Conservation (phyloP, 2,888 invertebrate species). For the Diloba caeruleocephala region DNA sequence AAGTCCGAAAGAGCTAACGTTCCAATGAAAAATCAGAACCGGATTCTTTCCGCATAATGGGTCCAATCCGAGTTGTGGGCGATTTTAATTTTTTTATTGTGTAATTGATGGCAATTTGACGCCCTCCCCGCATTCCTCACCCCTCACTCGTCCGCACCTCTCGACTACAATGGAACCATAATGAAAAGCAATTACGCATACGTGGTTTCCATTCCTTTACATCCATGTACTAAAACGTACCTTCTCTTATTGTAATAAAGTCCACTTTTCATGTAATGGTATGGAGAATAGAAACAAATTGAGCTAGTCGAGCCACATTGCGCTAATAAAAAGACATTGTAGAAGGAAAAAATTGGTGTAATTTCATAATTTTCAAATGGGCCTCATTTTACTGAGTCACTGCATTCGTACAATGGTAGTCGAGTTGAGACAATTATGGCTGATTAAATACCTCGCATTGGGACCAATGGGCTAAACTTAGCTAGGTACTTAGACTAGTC, state of each 20-base stretch:
- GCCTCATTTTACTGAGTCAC: slow-evolving; percentile 54
- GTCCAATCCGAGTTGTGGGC: slow-evolving; percentile 55
- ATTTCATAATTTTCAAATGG: slow-evolving; percentile 83
- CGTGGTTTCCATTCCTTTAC: slow-evolving; percentile 78
- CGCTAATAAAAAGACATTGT: slow-evolving; percentile 87
- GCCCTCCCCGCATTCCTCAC: slow-evolving; percentile 47
- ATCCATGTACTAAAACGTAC: slow-evolving; percentile 51
- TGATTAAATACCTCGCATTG: slow-evolving; percentile 30
- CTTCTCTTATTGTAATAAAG: slow-evolving; percentile 52
- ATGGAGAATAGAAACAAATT: slow-evolving; percentile 84
- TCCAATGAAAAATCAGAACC: slow-evolving; percentile 22
- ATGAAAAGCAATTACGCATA: slow-evolving; percentile 89
- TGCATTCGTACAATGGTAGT: slow-evolving; percentile 55
- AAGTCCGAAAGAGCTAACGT: background rate
- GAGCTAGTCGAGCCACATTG: slow-evolving; percentile 76
- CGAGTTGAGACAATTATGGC: slow-evolving; percentile 42
- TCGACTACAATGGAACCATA: slow-evolving; percentile 82
- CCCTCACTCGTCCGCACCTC: slow-evolving; percentile 58
- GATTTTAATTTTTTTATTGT: slow-evolving; percentile 85
- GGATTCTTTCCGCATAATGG: slow-evolving; percentile 45
- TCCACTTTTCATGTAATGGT: slow-evolving; percentile 47
- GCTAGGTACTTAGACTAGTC: no score
- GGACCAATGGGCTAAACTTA: slow-evolving; percentile 12
- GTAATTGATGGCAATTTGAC: slow-evolving; percentile 85
- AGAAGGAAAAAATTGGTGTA: slow-evolving; percentile 80